Evolutionary conservation across 2,888 invertebrate genomes (phyloP), one percentile per base, ranked within the genome.

Genomic region (Cataglyphis altisquamis): DNA sequence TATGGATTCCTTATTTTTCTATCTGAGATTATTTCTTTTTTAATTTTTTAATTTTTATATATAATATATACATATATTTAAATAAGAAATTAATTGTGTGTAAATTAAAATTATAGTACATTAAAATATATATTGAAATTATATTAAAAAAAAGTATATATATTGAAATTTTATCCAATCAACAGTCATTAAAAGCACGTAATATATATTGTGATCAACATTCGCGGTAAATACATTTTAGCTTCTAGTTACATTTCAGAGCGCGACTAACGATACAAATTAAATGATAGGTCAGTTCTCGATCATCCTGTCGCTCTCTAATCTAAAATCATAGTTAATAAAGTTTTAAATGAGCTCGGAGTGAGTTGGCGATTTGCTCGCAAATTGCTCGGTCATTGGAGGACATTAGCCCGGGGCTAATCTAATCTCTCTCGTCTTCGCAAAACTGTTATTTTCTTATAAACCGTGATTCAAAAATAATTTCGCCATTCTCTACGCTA

Each of bases 311-410:
- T 62, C 29, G 29, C 8, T n/a, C 52, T 52, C 25, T 52, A 68
- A 78, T 66, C 64, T 73, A 52, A 82, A 74, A 68, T 80, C 29
- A 70, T 70, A 78, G 64, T 72, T 85, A 86, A 86, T 66, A 74
- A 77, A 48, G 39, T 66, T 48, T 77, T 78, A 67, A 78, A 82
- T 74, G 78, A 77, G 81, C 74, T 73, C 25, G 55, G 74, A 64
- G 32, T 82, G 78, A 86, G 68, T 83, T 55, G 68, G 63, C 77
- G 12, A 57, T 78, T 73, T 29, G 41, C 32, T 48, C 36, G 55
- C 68, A 57, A 83, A 83, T 83, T 72, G 57, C 63, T 75, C 18
- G 10, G 36, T 77, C 48, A 62, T 83, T 10, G 39, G 45, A 29
- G 18, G 63, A 77, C 25, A 72, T 74, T 66, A 57, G 62, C 63